Evolutionary conservation across 2,888 invertebrate species (phyloP).

Genomic region (Pammene fasciana): DNA sequence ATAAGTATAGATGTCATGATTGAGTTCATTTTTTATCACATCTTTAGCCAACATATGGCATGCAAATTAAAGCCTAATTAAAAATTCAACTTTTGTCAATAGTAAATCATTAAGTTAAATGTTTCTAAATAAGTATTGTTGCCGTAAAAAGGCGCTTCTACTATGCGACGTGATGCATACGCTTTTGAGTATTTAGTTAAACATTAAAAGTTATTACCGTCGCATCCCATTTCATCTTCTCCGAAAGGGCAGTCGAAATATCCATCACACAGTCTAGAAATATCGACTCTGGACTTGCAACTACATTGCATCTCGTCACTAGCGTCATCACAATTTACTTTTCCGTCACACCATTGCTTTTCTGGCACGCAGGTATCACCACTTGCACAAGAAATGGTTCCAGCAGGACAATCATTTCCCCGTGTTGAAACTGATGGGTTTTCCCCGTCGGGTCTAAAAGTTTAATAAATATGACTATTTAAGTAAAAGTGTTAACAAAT

Average conservation of each 20-base stretch:
- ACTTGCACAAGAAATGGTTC: conserved; percentile 59
- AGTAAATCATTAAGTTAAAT: too few relatives aligned
- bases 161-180: too few relatives aligned
- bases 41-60: too few relatives aligned
- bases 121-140: too few relatives aligned
- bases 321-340: conserved; percentile 88
- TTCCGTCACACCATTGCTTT: conserved; percentile 87
- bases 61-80: too few relatives aligned
- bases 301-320: conserved; percentile 90
- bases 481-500: too few relatives aligned
- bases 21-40: too few relatives aligned
- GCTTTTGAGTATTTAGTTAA: neutral
- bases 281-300: conserved; percentile 87
- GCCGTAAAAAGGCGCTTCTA: too few relatives aligned
- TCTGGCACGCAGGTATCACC: conserved; percentile 80
- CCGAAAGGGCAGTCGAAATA: conserved; percentile 92
- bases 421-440: conserved; percentile 43
- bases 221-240: conserved; percentile 91
- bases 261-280: conserved; percentile 89
- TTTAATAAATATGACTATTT: neutral
- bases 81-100: too few relatives aligned
- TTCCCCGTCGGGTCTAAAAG: conserved; percentile 16
- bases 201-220: conserved; percentile 77
- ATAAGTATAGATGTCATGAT: too few relatives aligned
- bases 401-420: conserved; percentile 61